These are phyloP conservation scores for Cetonia aurata DNA, from an alignment of 2,888 invertebrate species.

Conservation along the genomic window DNA sequence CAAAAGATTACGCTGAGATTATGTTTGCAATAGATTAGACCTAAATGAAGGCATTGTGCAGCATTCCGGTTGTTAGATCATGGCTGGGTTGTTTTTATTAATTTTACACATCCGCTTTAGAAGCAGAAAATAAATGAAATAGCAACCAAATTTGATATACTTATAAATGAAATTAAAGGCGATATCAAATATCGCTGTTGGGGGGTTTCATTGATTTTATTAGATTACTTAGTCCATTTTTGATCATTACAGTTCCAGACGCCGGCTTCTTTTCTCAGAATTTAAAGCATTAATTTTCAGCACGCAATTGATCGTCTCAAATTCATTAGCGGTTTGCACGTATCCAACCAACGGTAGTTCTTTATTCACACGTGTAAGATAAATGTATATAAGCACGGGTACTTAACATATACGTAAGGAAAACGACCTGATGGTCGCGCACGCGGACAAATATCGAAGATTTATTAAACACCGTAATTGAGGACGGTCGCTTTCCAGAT, in stretches of 20 bases:
- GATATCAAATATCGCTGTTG: too few relatives aligned
- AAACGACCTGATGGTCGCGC: conserved; percentile 2
- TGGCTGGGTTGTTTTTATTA: conserved; percentile 2
- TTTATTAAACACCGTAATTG: conserved; percentile 33
- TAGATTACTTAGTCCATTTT: too few relatives aligned
- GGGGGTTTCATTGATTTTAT: too few relatives aligned
- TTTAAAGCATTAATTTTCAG: too few relatives aligned
- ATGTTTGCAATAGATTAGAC: conserved; percentile 25
- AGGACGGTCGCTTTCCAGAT: conserved; percentile 29
- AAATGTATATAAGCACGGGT: not conserved
- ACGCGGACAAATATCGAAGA: conserved; percentile 28
- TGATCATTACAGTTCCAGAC: too few relatives aligned
- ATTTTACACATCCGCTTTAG: conserved; percentile 19
- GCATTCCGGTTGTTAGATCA: conserved; percentile 10
- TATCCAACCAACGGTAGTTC: not conserved
- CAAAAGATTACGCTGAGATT: conserved; percentile 25
- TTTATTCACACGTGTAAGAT: not conserved
- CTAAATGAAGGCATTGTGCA: conserved; percentile 14
- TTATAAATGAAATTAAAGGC: too few relatives aligned
- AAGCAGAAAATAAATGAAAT: not conserved
- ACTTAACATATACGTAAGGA: not conserved
- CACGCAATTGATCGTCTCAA: too few relatives aligned
- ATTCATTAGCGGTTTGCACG: too few relatives aligned
- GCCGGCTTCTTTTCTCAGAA: too few relatives aligned
- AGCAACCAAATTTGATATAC: too few relatives aligned